A percentile compares a stretch with the other conserved stretches of the same genome.
Conservation (phyloP, 2,888 invertebrate species). For the Philonicus albiceps region DNA sequence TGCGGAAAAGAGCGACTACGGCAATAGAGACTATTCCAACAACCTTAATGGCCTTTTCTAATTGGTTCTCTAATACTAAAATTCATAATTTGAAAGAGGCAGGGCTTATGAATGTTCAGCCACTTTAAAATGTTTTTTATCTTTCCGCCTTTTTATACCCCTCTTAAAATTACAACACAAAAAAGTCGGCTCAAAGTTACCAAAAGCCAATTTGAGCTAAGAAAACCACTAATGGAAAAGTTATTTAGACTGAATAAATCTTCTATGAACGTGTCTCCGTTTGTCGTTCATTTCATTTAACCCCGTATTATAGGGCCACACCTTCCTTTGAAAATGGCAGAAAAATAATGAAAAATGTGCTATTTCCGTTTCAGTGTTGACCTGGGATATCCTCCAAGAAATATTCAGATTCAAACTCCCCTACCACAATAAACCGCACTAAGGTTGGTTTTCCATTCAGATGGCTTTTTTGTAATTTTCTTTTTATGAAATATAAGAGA, state of each 20-base stretch:
- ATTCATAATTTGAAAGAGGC: neutral
- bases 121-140: neutral
- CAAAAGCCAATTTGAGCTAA: neutral
- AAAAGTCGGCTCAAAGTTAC: neutral
- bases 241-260: conserved; percentile 23
- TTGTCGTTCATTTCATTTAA: neutral
- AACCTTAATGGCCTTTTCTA: neutral
- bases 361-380: neutral
- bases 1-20: neutral
- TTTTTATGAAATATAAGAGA: conserved; percentile 34
- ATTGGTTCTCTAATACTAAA: neutral
- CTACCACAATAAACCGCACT: neutral
- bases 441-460: neutral
- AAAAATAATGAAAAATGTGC: conserved; percentile 12
- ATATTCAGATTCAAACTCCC: neutral
- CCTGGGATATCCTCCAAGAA: neutral
- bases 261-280: neutral
- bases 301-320: neutral
- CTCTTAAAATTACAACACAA: neutral
- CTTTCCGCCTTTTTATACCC: neutral
- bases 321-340: neutral
- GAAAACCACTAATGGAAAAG: conserved; percentile 2
- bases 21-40: neutral
- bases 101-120: neutral
- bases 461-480: conserved; percentile 25